A percentile compares a stretch with the other conserved stretches of the same genome.
phyloP scores from a whole-genome alignment of 2,797 vertebrate species.

The Salarias fasciatus region DNA sequence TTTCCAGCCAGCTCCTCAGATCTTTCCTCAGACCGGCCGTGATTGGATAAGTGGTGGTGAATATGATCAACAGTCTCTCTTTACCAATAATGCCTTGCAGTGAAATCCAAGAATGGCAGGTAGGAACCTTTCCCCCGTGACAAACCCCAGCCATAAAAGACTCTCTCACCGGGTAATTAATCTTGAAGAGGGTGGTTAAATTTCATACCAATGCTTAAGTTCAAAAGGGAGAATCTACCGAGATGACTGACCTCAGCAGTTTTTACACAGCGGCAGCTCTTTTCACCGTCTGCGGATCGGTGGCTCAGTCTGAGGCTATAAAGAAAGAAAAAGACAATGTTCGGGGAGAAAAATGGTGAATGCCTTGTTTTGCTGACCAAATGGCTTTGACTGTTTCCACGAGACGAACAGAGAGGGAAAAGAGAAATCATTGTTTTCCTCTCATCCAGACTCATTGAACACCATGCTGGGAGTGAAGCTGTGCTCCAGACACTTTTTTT shows the following conservation, averaged over 20 bases:
- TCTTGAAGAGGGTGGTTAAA: constrained; percentile 64
- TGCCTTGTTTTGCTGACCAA: constrained; percentile 60
- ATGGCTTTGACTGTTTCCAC: constrained; percentile 38
- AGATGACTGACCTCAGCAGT: constrained; percentile 60
- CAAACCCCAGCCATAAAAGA: constrained; percentile 66
- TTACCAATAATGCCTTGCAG: constrained; percentile 59
- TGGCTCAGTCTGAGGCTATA: constrained; percentile 35
- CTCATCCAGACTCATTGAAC: constrained; percentile 46
- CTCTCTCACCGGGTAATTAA: constrained; percentile 69
- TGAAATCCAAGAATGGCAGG: constrained; percentile 65
- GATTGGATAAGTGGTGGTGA: constrained; percentile 71
- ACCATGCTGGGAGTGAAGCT: constrained; percentile 48
- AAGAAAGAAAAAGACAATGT: constrained; percentile 49
- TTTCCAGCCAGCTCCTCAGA: constrained; percentile 63
- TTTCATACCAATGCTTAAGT: constrained; percentile 66
- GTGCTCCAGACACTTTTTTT: constrained; percentile 30
- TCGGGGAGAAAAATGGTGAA: constrained; percentile 37
- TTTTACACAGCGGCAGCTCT: constrained; percentile 39
- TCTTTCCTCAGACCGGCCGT: constrained; percentile 50
- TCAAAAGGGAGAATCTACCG: constrained; percentile 54
- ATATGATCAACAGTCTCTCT: constrained; percentile 70
- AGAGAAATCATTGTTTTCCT: constrained; percentile 25
- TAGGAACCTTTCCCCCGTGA: constrained; percentile 50
- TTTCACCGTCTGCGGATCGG: constrained; percentile 32
- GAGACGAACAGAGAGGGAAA: constrained; percentile 10